These are phyloP conservation scores for Danaus chrysippus DNA, from an alignment of 2,888 invertebrate species.

Conservation along the genomic window DNA sequence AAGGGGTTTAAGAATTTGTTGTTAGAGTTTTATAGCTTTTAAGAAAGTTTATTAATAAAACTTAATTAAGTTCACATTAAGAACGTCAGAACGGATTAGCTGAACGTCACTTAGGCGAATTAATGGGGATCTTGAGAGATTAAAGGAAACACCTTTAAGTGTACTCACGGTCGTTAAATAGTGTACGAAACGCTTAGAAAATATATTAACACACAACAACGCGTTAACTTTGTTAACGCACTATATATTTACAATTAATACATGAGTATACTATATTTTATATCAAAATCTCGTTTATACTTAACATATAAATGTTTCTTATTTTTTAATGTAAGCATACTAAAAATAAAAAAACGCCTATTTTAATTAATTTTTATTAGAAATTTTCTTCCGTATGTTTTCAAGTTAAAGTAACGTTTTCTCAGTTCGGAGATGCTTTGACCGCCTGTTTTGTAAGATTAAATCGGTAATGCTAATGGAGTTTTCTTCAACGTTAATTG, in stretches of 20 bases:
- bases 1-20: slow-evolving; percentile 13
- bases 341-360: background rate
- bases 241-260: too few relatives aligned
- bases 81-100: slow-evolving; percentile 65
- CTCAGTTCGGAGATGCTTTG: slow-evolving; percentile 29
- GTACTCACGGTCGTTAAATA: slow-evolving; percentile 33
- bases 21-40: slow-evolving; percentile 35
- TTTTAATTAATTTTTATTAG: background rate
- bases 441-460: slow-evolving; percentile 36
- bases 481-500: slow-evolving; percentile 26
- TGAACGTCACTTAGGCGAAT: slow-evolving; percentile 65
- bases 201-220: too few relatives aligned
- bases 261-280: too few relatives aligned
- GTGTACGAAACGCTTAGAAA: slow-evolving; percentile 1
- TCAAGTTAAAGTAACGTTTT: slow-evolving; percentile 29
- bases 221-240: too few relatives aligned
- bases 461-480: slow-evolving; percentile 33
- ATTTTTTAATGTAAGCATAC: too few relatives aligned
- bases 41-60: slow-evolving; percentile 63
- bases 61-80: slow-evolving; percentile 72
- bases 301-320: too few relatives aligned
- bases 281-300: too few relatives aligned
- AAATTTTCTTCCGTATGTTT: slow-evolving; percentile 23
- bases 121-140: slow-evolving; percentile 66
- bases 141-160: slow-evolving; percentile 53